Base-by-base conservation (phyloP, 2,888 invertebrate genomes). In the Diachrysia chrysitis region DNA sequence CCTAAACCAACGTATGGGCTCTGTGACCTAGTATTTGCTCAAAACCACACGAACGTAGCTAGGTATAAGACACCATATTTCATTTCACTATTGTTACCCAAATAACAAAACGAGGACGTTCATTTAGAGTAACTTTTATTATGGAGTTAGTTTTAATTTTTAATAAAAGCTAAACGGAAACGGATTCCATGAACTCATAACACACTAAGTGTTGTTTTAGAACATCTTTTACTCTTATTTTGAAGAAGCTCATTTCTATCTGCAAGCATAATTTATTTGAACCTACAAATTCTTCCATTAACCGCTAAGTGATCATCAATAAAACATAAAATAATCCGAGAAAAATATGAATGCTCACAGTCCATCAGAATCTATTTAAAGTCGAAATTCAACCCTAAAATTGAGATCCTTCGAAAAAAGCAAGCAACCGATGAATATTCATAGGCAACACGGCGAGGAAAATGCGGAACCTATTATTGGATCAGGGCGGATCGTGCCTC, bases 381-480 rank as follows among this genome's bases (percentile, higher is more conserved):
- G 76, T 64, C 73, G 73, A 83, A 83, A 78, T 82, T 83, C 76
- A 83, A 83, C 73, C 76, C 74, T 78, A 69, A 79, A 78, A 81
- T 75, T 69, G 79, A 70, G 70, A 74, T 72, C 68, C 66, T 71
- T 66, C 53, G 57, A 69, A 76, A 84, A 79, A 80, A 74, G 72
- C 64, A 73, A 73, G 67, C 65, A 64, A 73, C 58, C 67, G 37
- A 42, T 85, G 85, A 86, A 86, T 86, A 86, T 86, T 86, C 86
- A 86, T 86, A 74, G 71, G 63, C 65, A 69, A 73, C 72, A 71
- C 69, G 69, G 71, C 56, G 74, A 73, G 75, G 76, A 73, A 79
- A 81, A 78, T 73, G 75, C 78, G 66, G 66, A 72, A 82, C 79
- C 85, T 82, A 83, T 86, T 86, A 87, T 85, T 84, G 85, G 83